Percentiles rank a stretch among this genome's conserved stretches.
phyloP scores from a whole-genome alignment of 2,797 vertebrate species.

The Remorina albescens region DNA sequence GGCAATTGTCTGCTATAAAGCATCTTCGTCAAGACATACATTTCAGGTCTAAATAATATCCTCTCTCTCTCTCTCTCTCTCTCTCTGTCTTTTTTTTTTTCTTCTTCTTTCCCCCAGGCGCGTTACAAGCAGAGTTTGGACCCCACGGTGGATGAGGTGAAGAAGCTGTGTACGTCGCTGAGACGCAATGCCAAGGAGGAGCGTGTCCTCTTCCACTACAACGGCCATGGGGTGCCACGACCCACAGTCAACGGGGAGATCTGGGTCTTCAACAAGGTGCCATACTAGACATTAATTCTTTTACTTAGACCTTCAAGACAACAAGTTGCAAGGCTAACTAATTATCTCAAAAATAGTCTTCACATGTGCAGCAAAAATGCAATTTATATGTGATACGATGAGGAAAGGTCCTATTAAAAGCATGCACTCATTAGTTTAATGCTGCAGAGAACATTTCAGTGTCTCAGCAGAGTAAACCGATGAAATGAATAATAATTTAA shows the following conservation, averaged over 20 bases:
- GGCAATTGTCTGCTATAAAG: neutral
- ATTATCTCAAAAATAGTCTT: neutral
- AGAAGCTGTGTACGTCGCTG: slow-evolving; percentile 96
- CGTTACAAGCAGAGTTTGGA: slow-evolving; percentile 98
- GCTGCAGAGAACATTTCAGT: too few relatives aligned
- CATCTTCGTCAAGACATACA: neutral
- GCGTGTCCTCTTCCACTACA: slow-evolving; percentile 98
- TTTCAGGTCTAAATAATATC: neutral
- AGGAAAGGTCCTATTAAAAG: neutral
- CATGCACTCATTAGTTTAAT: neutral
- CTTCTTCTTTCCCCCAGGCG: too few relatives aligned
- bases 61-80: neutral
- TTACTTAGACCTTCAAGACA: neutral
- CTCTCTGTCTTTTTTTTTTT: slow-evolving; percentile 33
- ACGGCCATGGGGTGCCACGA: slow-evolving; percentile 96
- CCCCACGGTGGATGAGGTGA: slow-evolving; percentile 97
- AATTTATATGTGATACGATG: slow-evolving; percentile 3
- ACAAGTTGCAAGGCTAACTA: too few relatives aligned
- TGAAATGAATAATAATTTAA: too few relatives aligned
- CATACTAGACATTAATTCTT: too few relatives aligned
- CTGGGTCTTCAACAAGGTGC: slow-evolving; percentile 99
- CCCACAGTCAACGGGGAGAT: slow-evolving; percentile 98
- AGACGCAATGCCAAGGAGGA: slow-evolving; percentile 98
- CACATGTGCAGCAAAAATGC: slow-evolving; percentile 1
- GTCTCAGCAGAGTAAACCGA: too few relatives aligned